A percentile compares a stretch with the other conserved stretches of the same genome.
Conservation (phyloP, 2,797 vertebrate species). For the Lacerta viridis region DNA sequence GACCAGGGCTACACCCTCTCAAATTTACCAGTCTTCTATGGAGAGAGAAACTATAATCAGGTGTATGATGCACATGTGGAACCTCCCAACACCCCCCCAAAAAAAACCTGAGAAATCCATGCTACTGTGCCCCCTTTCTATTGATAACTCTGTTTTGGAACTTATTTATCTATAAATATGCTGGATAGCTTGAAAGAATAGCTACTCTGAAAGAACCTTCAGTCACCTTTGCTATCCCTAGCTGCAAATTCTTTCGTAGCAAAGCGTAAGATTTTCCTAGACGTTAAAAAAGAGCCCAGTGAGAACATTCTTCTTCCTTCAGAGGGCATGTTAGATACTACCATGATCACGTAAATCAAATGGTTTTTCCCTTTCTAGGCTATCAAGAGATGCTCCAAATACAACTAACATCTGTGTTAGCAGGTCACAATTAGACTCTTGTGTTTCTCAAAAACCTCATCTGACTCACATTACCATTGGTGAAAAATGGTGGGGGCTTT, state of each 20-base stretch:
- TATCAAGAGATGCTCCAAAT: conserved; percentile 2
- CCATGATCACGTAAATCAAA: conserved; percentile 4
- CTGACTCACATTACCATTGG: neutral
- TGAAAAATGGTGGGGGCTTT: conserved; percentile 2
- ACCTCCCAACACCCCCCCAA: too few species aligned
- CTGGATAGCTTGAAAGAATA: neutral
- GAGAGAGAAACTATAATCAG: neutral
- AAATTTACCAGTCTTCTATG: neutral
- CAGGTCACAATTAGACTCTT: neutral
- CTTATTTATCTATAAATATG: neutral
- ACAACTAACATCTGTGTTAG: neutral
- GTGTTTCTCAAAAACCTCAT: conserved; percentile 30
- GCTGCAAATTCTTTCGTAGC: conserved; percentile 12
- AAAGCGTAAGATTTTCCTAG: conserved; percentile 40
- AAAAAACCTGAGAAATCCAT: neutral
- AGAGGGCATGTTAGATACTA: neutral
- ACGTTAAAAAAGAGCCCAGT: neutral
- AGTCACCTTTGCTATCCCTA: conserved; percentile 34
- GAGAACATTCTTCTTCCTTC: conserved; percentile 13
- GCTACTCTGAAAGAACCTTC: conserved; percentile 18
- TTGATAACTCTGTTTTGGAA: neutral
- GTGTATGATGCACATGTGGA: neutral
- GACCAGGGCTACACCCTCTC: neutral
- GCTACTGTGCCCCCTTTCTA: neutral
- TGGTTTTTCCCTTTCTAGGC: neutral